These are phyloP conservation scores for Halictus rubicundus DNA, from an alignment of 1,140 invertebrate genomes.

Conservation along the genomic window DNA sequence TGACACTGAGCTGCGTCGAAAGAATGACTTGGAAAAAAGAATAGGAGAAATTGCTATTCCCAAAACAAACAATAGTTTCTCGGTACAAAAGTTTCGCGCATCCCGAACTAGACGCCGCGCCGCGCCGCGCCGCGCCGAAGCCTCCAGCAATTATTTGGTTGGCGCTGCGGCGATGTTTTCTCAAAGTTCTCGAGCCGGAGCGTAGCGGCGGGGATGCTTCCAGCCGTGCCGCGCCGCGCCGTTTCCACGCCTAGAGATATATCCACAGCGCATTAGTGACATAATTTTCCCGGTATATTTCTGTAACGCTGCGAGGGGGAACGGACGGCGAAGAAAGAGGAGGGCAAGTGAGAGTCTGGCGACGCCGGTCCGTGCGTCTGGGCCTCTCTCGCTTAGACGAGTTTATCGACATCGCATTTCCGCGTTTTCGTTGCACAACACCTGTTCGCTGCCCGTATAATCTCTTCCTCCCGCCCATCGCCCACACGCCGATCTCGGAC, in stretches of 20 bases:
- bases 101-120: too few relatives aligned
- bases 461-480: constrained; percentile 2
- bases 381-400: constrained; percentile 52
- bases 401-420: constrained; percentile 62
- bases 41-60: too few relatives aligned
- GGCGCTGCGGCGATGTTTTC: neutral
- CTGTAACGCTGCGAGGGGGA: constrained; percentile 59
- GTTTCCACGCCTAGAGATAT: constrained; percentile 61
- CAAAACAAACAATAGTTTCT: too few relatives aligned
- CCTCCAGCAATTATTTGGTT: neutral
- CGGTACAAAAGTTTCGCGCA: too few relatives aligned
- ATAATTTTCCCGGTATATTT: constrained; percentile 69
- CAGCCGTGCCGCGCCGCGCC: constrained; percentile 31
- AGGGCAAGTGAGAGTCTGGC: constrained; percentile 61
- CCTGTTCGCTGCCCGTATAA: constrained; percentile 57
- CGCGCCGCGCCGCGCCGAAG: too few relatives aligned
- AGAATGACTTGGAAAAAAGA: too few relatives aligned
- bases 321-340: constrained; percentile 30
- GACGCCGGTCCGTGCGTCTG: constrained; percentile 52
- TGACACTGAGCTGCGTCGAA: too few relatives aligned
- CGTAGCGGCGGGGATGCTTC: neutral
- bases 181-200: neutral
- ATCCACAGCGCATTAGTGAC: constrained; percentile 66
- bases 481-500: constrained; percentile 26
- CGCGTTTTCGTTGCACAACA: constrained; percentile 71